These are phyloP conservation scores for Tetramorium alpestre DNA, from an alignment of 1,140 invertebrate genomes.

Conservation along the genomic window DNA sequence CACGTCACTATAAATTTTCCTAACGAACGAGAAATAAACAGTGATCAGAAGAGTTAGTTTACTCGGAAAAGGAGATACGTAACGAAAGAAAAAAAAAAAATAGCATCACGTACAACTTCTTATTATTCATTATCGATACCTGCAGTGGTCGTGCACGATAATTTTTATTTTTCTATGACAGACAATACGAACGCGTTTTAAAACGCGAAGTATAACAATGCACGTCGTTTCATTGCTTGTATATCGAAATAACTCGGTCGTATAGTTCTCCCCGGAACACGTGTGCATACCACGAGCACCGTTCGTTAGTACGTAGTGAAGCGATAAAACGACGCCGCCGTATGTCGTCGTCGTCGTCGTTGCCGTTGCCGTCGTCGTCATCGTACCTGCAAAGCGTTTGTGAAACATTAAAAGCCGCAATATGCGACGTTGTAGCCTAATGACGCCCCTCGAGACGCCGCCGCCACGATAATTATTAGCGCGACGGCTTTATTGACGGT, in stretches of 20 bases:
- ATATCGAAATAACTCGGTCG: constrained; percentile 43
- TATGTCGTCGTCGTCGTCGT: not conserved
- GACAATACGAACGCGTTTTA: not conserved
- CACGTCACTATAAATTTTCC: not conserved
- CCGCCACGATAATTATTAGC: constrained; percentile 53
- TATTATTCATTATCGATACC: constrained; percentile 30
- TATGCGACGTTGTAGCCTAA: constrained; percentile 54
- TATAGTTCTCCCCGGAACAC: constrained; percentile 10
- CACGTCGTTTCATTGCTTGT: constrained; percentile 15
- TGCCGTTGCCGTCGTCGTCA: not conserved
- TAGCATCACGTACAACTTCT: not conserved
- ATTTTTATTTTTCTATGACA: constrained; percentile 37
- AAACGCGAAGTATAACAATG: constrained; percentile 26
- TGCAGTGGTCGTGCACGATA: not conserved
- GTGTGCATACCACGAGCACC: constrained; percentile 5
- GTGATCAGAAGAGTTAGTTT: not conserved
- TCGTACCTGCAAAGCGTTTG: constrained; percentile 51
- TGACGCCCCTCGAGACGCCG: constrained; percentile 43
- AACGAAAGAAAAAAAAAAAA: not conserved
- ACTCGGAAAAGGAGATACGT: not conserved
- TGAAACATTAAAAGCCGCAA: constrained; percentile 55
- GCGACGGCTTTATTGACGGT: constrained; percentile 58
- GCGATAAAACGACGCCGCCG: constrained; percentile 34
- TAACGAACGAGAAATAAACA: not conserved
- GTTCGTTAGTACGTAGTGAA: constrained; percentile 16